Evolutionary conservation across 2,797 vertebrate genomes (phyloP), one percentile per base, ranked within the genome.

Genomic region (Enteromius treurensis): DNA sequence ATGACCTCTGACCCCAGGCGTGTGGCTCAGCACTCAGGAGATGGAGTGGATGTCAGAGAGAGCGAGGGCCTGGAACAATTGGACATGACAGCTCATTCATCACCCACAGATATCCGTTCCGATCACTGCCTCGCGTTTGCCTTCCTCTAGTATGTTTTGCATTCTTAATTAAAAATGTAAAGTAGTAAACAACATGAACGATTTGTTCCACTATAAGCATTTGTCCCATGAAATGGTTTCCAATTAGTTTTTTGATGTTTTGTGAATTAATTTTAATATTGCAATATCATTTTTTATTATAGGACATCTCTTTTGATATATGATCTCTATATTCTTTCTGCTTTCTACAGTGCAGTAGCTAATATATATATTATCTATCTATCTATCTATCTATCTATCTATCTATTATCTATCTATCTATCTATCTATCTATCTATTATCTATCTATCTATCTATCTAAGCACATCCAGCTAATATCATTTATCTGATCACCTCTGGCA

Each of bases 31-130:
- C 19, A 80, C 77, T 80, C 17, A 76, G 45, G 68, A 77, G 79
- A 87, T 87, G 77, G 73, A 53, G 88, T 6, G 81, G 87, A 88
- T 89, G 91, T 92, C 91, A 90, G 90, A 89, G 90, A 92, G 90
- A 92, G 86, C 81, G 88, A 88, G 89, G 90, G 89, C 91, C 71
- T 84, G 88, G 88, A 91, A 91, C 91, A 92, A 93, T 93, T 91
- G 89, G 86, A 91, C 87, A 87, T 92, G 94, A 94, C 93, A 94
- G 93, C 92, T 93, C 92, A 93, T 95, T 94, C 89, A 94, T 95
- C 94, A 94, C 86, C 83, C 88, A 45, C 70, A 89, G 88, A 88
- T 88, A 89, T 90, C 89, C 79, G 91, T 92, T 93, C 93, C 92
- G 89, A 77, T 85, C 87, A 89, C 86, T 89, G 78, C 88, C 91